Conservation (phyloP, 2,113 vertebrate species). For the Nyctibius bracteatus region DNA sequence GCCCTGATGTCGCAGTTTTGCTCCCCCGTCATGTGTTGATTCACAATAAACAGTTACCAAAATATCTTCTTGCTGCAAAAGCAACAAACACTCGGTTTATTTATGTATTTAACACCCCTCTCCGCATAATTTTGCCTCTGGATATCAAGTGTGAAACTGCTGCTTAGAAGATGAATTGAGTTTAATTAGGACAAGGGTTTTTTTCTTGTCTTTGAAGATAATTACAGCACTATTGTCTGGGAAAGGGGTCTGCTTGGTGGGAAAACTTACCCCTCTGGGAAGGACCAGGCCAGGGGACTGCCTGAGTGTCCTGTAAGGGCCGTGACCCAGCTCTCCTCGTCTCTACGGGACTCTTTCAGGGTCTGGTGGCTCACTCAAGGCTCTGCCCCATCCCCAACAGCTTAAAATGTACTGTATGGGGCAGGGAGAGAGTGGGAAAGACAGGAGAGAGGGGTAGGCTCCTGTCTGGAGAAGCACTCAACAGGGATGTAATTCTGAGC, state of each 20-base stretch:
- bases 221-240: neutral
- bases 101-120: neutral
- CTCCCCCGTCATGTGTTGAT: neutral
- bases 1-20: neutral
- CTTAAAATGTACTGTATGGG: neutral
- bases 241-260: neutral
- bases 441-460: neutral
- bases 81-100: neutral
- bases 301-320: fast-evolving
- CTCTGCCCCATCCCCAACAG: neutral
- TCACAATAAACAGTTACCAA: neutral
- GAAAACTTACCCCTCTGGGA: neutral
- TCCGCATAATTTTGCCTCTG: neutral
- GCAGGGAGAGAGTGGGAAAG: neutral
- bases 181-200: neutral
- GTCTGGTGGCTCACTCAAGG: neutral
- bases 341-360: neutral
- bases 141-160: neutral
- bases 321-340: neutral
- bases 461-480: neutral
- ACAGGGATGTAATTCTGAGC: neutral
- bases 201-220: neutral
- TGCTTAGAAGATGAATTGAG: neutral
- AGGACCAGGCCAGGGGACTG: neutral
- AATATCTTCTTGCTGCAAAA: neutral